Conservation (phyloP, 2,797 vertebrate species). For the Thunnus albacares region DNA sequence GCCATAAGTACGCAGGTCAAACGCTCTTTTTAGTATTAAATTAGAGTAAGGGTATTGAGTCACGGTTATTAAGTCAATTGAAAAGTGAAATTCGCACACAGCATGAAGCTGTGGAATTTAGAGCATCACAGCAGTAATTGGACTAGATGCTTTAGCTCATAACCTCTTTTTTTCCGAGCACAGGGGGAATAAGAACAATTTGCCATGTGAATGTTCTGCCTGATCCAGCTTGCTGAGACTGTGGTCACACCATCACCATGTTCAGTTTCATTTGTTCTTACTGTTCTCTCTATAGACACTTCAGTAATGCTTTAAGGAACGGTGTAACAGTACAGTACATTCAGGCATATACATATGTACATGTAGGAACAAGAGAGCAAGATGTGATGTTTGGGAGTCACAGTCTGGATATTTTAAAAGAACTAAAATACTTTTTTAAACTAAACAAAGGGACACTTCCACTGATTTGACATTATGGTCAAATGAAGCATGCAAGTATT, state of each 20-base stretch:
- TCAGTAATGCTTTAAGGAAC: neutral
- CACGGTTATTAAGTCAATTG: slow-evolving; percentile 68
- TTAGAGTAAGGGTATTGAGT: slow-evolving; percentile 60
- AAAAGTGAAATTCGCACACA: slow-evolving; percentile 68
- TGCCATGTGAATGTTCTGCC: slow-evolving; percentile 39
- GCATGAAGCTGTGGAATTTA: slow-evolving; percentile 56
- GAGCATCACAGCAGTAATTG: slow-evolving; percentile 54
- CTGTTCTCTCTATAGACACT: neutral
- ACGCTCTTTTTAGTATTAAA: slow-evolving; percentile 71
- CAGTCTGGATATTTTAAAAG: too few relatives aligned
- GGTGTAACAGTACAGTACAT: too few relatives aligned
- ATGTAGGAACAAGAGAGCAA: too few relatives aligned
- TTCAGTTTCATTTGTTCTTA: slow-evolving; percentile 17
- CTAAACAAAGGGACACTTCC: too few relatives aligned
- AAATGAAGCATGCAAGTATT: too few relatives aligned
- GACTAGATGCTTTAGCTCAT: slow-evolving; percentile 50
- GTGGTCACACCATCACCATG: neutral
- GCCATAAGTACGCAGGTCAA: slow-evolving; percentile 62
- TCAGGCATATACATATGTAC: too few relatives aligned
- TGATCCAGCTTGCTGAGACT: slow-evolving; percentile 18
- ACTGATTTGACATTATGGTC: too few relatives aligned
- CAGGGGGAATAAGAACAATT: slow-evolving; percentile 38
- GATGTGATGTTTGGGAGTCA: too few relatives aligned
- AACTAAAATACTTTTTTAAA: too few relatives aligned
- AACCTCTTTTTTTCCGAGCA: slow-evolving; percentile 38